phyloP scores from a whole-genome alignment of 1,140 invertebrate genomes.

The Drosophila murphyi region DNA sequence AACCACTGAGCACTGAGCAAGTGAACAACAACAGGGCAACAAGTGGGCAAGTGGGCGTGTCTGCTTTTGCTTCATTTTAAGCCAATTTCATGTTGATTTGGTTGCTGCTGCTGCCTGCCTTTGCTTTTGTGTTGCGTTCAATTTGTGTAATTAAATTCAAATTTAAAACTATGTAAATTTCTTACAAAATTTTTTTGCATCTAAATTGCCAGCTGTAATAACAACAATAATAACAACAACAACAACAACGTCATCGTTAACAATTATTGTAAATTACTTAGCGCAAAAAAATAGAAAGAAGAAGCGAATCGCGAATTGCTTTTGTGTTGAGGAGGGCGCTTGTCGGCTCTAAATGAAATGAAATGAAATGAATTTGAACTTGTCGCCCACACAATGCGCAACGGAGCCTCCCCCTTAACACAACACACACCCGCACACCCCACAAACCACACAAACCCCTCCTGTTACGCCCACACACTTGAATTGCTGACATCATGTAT shows the following conservation, averaged over 20 bases:
- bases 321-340: conserved; percentile 18
- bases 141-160: conserved; percentile 82
- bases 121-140: conserved; percentile 44
- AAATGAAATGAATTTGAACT: conserved; percentile 70
- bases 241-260: conserved; percentile 56
- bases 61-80: conserved; percentile 42
- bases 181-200: conserved; percentile 76
- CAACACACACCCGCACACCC: background rate
- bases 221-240: conserved; percentile 24
- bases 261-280: conserved; percentile 80
- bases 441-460: background rate
- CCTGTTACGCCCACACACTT: background rate
- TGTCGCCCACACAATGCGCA: conserved; percentile 64
- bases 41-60: conserved; percentile 66
- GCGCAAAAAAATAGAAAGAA: conserved; percentile 16
- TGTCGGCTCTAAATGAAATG: conserved; percentile 50
- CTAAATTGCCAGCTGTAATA: conserved; percentile 59
- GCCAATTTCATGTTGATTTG: conserved; percentile 50
- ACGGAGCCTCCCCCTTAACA: conserved; percentile 4
- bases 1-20: conserved; percentile 40
- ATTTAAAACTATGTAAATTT: conserved; percentile 78
- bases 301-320: background rate
- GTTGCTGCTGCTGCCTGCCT: conserved; percentile 19
- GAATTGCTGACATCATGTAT: conserved; percentile 70
- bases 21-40: conserved; percentile 8